Percentiles rank a stretch among this genome's conserved stretches.
Evolutionary conservation across 2,888 invertebrate species (phyloP).

Genomic region (Acrobasis suavella): DNA sequence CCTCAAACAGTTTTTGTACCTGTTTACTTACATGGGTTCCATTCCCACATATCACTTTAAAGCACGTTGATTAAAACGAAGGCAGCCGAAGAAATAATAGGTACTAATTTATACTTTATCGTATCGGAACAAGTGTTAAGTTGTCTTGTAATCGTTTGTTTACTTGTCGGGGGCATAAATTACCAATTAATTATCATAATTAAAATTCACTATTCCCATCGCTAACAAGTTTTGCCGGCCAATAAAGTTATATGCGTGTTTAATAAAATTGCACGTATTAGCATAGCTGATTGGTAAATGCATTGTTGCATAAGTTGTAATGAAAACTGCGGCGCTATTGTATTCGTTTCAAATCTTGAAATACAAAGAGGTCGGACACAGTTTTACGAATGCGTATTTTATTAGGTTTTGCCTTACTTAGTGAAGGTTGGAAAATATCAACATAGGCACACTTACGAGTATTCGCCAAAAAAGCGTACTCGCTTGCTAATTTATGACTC

Average conservation of each 20-base stretch:
- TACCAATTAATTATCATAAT: constrained; percentile 57
- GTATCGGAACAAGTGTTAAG: constrained; percentile 22
- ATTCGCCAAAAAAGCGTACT: too few species aligned
- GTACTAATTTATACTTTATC: constrained; percentile 23
- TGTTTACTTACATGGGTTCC: too few species aligned
- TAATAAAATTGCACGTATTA: constrained; percentile 10
- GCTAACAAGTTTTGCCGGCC: constrained; percentile 25
- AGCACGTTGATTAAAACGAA: too few species aligned
- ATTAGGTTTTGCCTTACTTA: too few species aligned
- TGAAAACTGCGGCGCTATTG: not conserved
- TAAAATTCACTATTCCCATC: constrained; percentile 36
- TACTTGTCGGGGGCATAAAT: constrained; percentile 53
- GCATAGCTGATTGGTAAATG: constrained; percentile 9
- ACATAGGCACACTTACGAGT: too few species aligned
- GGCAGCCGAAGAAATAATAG: not conserved
- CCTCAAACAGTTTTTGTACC: too few species aligned
- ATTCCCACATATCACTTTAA: too few species aligned
- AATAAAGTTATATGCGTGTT: constrained; percentile 19
- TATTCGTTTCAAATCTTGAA: not conserved
- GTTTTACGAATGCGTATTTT: not conserved
- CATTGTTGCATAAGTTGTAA: constrained; percentile 4
- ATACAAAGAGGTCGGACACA: not conserved
- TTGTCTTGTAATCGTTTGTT: constrained; percentile 39
- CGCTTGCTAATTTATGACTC: too few species aligned
- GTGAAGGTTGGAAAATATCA: too few species aligned